Evolutionary conservation across 2,888 invertebrate species (phyloP), one percentile per base, ranked within the genome.

Genomic region (Dorcus parallelipipedus): DNA sequence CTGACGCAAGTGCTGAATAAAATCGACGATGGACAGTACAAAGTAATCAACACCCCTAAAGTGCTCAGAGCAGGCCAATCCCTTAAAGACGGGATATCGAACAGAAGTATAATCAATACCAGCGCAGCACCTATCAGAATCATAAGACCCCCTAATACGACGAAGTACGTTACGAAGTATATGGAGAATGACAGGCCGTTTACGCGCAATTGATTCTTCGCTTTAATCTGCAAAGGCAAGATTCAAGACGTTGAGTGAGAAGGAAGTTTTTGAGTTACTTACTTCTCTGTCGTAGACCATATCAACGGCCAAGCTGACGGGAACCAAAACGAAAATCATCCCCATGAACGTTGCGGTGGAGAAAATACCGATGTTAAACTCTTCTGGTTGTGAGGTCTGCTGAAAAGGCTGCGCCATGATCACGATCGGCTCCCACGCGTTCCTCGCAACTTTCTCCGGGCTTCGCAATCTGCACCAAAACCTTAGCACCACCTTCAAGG

Each of bases 251-350:
- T 47, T 17, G 23, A 9, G 26, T 9, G 33, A 14, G 14, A 41
- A 43, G 14, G 6, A 8, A 20, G 2, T 23, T 33, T 42, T 49
- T 14, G 14, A 48, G 9, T 20, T 20, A 59, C 76, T 75, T 72
- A 92, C 92, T 84, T 93, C 91, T 73, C 92, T 81, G 76, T 93
- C 93, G 71, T 89, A 87, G 0, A 93, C 92, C 77, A 92, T 86
- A 67, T 91, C 90, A 5, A 90, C 86, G 1, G 89, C 90, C 69
- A 93, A 79, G 33, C 88, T 89, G 33, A 90, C 87, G 0, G 92
- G 89, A 10, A 92, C 85, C 56, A 91, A 76, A 0, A 90, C 87
- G 69, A 93, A 90, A 58, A 90, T 88, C 86, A 92, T 88, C 48
- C 91, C 93, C 72, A 93, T 85, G 63, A 91, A 86, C 2, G 90